These are phyloP conservation scores for Microctonus brassicae DNA, from an alignment of 2,888 invertebrate genomes.

Conservation along the genomic window DNA sequence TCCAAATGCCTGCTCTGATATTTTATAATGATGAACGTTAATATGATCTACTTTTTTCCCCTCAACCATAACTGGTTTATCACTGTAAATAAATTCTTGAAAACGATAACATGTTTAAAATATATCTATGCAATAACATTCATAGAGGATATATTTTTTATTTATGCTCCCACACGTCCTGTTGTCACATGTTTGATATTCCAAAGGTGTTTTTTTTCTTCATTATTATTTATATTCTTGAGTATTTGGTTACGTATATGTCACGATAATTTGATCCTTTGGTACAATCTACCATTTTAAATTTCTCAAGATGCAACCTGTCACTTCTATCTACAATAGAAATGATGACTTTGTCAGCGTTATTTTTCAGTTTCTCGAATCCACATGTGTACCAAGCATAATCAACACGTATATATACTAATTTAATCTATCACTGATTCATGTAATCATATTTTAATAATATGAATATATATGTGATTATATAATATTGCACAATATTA, in stretches of 20 bases:
- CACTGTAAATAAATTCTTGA: slow-evolving; percentile 37
- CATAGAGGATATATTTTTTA: slow-evolving; percentile 35
- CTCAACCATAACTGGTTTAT: slow-evolving; percentile 5
- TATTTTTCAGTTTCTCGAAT: not conserved
- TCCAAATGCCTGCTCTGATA: not conserved
- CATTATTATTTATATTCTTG: not conserved
- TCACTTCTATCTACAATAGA: not conserved
- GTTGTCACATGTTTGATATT: not conserved
- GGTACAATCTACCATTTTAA: not conserved
- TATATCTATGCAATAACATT: slow-evolving; percentile 45
- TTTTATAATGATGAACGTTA: not conserved
- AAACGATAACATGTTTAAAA: slow-evolving; percentile 48
- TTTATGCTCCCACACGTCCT: not conserved
- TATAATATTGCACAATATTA: not conserved
- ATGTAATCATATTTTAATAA: not conserved
- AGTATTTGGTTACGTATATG: not conserved
- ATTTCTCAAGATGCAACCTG: not conserved
- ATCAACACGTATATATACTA: not conserved
- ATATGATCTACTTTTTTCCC: slow-evolving; percentile 31
- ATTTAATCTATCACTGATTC: not conserved
- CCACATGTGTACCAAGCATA: not conserved
- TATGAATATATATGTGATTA: not conserved
- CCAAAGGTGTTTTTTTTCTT: too few species aligned
- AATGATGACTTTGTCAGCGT: not conserved
- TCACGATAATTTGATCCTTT: too few species aligned